Conservation (phyloP, 2,888 invertebrate genomes). For the Lapara coniferarum region DNA sequence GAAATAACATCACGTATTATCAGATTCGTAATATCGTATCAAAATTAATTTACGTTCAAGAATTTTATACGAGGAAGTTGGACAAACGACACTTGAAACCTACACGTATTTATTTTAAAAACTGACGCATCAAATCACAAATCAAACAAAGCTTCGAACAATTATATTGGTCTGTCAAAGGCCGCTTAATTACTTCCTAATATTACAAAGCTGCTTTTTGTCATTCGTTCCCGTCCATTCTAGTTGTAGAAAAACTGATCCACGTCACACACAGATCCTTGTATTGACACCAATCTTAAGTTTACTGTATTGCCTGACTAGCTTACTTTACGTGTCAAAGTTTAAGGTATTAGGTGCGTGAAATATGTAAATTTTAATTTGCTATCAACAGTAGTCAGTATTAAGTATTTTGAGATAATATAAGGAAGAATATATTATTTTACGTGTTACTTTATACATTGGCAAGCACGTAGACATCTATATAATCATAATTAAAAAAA, state of each 20-base stretch:
- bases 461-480: no score
- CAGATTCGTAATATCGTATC: no score
- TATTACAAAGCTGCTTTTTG: slow-evolving; percentile 71
- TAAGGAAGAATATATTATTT: no score
- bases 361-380: no score
- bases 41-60: no score
- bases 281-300: slow-evolving; percentile 28
- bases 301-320: slow-evolving; percentile 22
- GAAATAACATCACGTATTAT: no score
- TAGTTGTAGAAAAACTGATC: slow-evolving; percentile 18
- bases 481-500: no score
- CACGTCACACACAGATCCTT: slow-evolving; percentile 28
- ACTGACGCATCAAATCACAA: slow-evolving; percentile 53
- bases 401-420: no score
- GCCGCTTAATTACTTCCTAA: slow-evolving; percentile 78
- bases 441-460: no score
- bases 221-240: slow-evolving; percentile 50
- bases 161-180: slow-evolving; percentile 70
- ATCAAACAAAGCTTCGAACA: slow-evolving; percentile 53
- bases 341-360: background rate
- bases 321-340: background rate
- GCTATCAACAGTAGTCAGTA: no score
- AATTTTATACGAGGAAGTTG: slow-evolving; percentile 3
- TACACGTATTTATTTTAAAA: slow-evolving; percentile 31
- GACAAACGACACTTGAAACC: background rate